Conservation (phyloP, 2,888 invertebrate genomes). For the Sepiola atlantica region DNA sequence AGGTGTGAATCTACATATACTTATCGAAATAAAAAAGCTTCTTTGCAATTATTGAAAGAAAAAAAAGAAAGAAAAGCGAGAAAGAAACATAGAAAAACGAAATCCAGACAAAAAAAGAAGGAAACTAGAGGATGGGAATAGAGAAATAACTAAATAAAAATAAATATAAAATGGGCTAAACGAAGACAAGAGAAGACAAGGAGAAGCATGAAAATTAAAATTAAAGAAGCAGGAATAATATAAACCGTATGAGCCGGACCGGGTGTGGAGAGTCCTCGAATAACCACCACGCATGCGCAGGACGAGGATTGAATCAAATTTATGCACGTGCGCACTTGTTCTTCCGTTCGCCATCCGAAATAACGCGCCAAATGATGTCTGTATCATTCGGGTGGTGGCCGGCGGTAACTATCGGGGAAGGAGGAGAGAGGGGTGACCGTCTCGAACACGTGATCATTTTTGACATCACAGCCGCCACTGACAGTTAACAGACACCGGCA, state of each 20-base stretch:
- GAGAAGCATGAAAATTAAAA: neutral
- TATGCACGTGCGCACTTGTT: slow-evolving; percentile 19
- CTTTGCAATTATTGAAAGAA: neutral
- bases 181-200: neutral
- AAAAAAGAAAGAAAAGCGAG: neutral
- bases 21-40: too few relatives aligned
- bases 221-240: neutral
- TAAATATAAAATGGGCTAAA: neutral
- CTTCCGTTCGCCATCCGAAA: neutral
- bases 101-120: neutral
- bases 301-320: neutral
- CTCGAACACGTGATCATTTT: neutral
- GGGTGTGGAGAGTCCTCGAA: neutral
- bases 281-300: neutral
- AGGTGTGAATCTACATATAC: neutral
- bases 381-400: neutral
- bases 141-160: neutral
- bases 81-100: neutral
- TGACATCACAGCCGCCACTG: neutral
- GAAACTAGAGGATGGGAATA: too few relatives aligned
- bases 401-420: neutral
- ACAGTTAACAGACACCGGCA: neutral
- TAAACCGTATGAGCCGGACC: neutral
- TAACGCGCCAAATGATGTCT: neutral
- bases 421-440: neutral